These are phyloP conservation scores for Periphyllus acericola DNA, from an alignment of 2,888 invertebrate species.

Conservation along the genomic window DNA sequence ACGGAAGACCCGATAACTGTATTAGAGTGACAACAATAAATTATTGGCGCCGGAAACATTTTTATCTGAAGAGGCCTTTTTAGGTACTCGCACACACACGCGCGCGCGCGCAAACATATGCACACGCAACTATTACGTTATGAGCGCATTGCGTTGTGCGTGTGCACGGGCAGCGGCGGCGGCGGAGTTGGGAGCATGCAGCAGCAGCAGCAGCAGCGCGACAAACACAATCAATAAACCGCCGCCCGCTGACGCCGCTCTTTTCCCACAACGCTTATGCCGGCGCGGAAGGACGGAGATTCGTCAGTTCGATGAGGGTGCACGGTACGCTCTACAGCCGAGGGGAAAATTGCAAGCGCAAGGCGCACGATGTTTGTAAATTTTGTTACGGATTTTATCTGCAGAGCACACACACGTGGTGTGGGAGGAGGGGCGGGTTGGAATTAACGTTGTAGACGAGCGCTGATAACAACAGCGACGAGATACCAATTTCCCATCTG, in stretches of 20 bases:
- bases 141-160: not conserved
- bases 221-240: conserved; percentile 45
- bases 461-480: too few species aligned
- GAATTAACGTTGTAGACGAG: too few species aligned
- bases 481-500: too few species aligned
- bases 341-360: not conserved
- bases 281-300: conserved; percentile 17
- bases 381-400: not conserved
- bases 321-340: not conserved
- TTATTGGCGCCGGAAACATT: not conserved
- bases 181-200: not conserved
- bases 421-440: too few species aligned
- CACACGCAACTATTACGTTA: not conserved
- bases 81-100: not conserved
- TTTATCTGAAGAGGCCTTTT: not conserved
- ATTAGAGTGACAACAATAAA: not conserved
- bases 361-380: not conserved
- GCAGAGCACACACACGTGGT: too few species aligned
- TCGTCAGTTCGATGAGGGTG: not conserved
- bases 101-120: not conserved
- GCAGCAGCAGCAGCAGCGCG: conserved; percentile 21
- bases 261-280: conserved; percentile 11
- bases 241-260: conserved; percentile 15
- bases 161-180: not conserved
- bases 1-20: not conserved